phyloP scores from a whole-genome alignment of 2,888 invertebrate species.

The Cactoblastis cactorum region DNA sequence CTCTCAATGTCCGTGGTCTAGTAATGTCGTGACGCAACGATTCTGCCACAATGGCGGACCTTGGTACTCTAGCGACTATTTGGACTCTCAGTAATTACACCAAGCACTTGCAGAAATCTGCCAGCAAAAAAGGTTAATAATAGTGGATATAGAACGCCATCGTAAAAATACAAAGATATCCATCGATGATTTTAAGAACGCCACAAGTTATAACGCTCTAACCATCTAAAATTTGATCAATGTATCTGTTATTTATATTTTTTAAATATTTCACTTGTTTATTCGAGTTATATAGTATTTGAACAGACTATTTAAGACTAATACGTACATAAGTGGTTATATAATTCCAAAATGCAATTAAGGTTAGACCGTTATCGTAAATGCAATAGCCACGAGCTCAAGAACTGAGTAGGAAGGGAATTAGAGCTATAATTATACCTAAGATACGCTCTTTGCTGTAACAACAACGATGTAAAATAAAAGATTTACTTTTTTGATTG shows the following conservation, averaged over 20 bases:
- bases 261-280: too few species aligned
- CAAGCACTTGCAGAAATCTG: slow-evolving; percentile 33
- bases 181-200: too few species aligned
- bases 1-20: slow-evolving; percentile 40
- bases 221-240: too few species aligned
- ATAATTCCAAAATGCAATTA: slow-evolving; percentile 25
- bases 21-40: slow-evolving; percentile 50
- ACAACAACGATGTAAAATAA: slow-evolving; percentile 23
- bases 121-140: slow-evolving; percentile 46
- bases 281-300: too few species aligned
- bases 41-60: slow-evolving; percentile 50
- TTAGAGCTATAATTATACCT: slow-evolving; percentile 23
- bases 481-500: slow-evolving; percentile 25
- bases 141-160: slow-evolving; percentile 27
- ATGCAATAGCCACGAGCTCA: slow-evolving; percentile 18
- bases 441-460: slow-evolving; percentile 19
- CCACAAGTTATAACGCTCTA: too few species aligned
- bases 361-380: slow-evolving; percentile 23
- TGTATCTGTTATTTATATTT: too few species aligned
- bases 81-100: slow-evolving; percentile 46
- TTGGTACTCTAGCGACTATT: slow-evolving; percentile 46
- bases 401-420: slow-evolving; percentile 18
- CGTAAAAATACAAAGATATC: too few species aligned
- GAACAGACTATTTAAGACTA: not conserved
- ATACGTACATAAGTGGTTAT: slow-evolving; percentile 12